A percentile compares a stretch with the other conserved stretches of the same genome.
Conservation (phyloP, 2,888 invertebrate species). For the Cheilosia soror region DNA sequence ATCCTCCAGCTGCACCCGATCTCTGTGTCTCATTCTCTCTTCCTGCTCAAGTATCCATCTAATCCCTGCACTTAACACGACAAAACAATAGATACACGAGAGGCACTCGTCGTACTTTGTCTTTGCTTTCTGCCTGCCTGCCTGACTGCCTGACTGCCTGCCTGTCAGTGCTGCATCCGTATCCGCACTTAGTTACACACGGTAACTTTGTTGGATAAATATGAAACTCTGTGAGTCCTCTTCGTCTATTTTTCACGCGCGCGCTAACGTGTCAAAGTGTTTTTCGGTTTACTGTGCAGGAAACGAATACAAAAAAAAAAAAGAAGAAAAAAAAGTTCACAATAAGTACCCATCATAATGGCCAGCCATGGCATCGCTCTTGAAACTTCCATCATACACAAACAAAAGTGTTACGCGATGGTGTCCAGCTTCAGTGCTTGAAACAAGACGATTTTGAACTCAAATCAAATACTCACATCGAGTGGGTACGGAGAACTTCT, state of each 20-base stretch:
- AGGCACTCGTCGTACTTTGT: conserved; percentile 42
- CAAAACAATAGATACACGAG: conserved; percentile 70
- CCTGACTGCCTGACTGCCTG: background rate
- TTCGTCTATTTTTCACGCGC: conserved; percentile 19
- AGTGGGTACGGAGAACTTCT: background rate
- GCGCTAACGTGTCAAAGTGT: conserved; percentile 54
- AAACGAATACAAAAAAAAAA: background rate
- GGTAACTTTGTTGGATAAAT: conserved; percentile 70
- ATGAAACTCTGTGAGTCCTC: conserved; percentile 54
- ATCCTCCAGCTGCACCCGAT: conserved; percentile 62
- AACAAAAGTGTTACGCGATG: conserved; percentile 51
- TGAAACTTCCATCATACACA: conserved; percentile 54
- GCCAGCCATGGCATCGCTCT: conserved; percentile 29
- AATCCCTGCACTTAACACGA: conserved; percentile 73
- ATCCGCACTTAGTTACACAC: conserved; percentile 69
- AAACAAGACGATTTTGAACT: conserved; percentile 10
- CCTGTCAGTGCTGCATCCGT: conserved; percentile 15
- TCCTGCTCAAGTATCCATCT: conserved; percentile 73
- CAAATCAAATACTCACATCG: conserved; percentile 53
- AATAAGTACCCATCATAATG: conserved; percentile 53
- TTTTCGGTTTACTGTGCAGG: conserved; percentile 5
- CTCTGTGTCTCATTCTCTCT: background rate
- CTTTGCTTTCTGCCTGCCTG: background rate
- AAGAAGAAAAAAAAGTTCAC: background rate
- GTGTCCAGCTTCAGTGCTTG: conserved; percentile 53